Evolutionary conservation across 2,113 vertebrate species (phyloP).

Genomic region (Sceloporus undulatus): DNA sequence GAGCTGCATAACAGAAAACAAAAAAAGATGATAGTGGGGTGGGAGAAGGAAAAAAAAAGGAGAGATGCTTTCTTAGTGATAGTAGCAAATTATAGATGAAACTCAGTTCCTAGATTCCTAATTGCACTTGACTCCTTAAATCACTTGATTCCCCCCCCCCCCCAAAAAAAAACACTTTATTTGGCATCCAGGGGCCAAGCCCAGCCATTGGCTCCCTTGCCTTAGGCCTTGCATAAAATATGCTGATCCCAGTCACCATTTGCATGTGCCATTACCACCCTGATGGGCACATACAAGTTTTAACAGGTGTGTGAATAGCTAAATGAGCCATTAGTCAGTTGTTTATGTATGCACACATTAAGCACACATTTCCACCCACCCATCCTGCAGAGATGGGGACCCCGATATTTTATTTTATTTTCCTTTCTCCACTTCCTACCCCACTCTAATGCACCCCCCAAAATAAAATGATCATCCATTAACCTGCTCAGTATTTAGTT

Average conservation of each 20-base stretch:
- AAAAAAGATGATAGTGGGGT: no score
- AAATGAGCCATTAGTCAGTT: conserved; percentile 34
- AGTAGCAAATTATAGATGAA: background rate
- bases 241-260: conserved; percentile 3
- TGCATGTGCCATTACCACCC: background rate
- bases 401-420: background rate
- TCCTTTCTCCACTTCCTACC: background rate
- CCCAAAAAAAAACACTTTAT: no score
- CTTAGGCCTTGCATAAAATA: background rate
- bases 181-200: background rate
- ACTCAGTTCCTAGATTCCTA: no score
- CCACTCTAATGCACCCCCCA: background rate
- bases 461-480: background rate
- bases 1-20: background rate
- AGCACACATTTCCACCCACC: conserved; percentile 31
- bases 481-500: background rate
- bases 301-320: conserved; percentile 50
- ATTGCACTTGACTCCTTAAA: background rate
- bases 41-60: no score
- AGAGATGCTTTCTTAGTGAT: background rate
- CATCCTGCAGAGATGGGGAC: background rate
- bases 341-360: conserved; percentile 14
- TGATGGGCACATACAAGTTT: background rate
- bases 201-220: background rate
- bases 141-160: no score